Percentiles rank a stretch among this genome's conserved stretches.
These are phyloP conservation scores for Pelosia muscerda DNA, from an alignment of 2,888 invertebrate species.

Conservation along the genomic window DNA sequence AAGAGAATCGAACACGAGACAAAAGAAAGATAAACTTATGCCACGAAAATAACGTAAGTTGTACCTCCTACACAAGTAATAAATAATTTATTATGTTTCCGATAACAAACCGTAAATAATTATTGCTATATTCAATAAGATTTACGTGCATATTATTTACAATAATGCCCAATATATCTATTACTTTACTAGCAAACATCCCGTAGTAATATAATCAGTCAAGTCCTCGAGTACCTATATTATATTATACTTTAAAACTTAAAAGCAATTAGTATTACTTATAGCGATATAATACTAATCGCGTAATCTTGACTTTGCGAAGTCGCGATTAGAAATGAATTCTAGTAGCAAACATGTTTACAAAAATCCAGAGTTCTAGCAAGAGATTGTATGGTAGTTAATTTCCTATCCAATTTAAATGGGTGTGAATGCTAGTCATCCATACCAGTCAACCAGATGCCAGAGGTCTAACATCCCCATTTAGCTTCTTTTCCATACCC, in stretches of 20 bases:
- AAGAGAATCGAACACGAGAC: too few relatives aligned
- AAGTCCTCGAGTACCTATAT: conserved; percentile 5
- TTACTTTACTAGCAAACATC: neutral
- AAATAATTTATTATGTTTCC: too few relatives aligned
- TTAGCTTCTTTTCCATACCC: neutral
- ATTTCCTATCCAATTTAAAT: neutral
- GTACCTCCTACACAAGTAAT: too few relatives aligned
- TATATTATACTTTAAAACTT: neutral
- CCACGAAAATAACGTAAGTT: too few relatives aligned
- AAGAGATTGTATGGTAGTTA: neutral
- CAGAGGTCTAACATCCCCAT: too few relatives aligned
- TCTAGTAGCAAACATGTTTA: neutral
- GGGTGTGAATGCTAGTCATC: neutral
- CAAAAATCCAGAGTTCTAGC: neutral
- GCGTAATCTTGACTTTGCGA: too few relatives aligned
- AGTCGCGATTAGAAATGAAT: neutral
- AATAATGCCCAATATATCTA: neutral
- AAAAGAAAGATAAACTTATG: too few relatives aligned
- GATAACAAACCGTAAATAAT: too few relatives aligned
- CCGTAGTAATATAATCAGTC: conserved; percentile 8
- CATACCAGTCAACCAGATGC: too few relatives aligned
- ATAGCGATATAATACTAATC: too few relatives aligned
- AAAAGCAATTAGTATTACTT: conserved; percentile 5
- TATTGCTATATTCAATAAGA: neutral
- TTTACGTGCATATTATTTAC: neutral